These are phyloP conservation scores for Drosophila baimaii DNA, from an alignment of 1,140 invertebrate species.

Conservation along the genomic window DNA sequence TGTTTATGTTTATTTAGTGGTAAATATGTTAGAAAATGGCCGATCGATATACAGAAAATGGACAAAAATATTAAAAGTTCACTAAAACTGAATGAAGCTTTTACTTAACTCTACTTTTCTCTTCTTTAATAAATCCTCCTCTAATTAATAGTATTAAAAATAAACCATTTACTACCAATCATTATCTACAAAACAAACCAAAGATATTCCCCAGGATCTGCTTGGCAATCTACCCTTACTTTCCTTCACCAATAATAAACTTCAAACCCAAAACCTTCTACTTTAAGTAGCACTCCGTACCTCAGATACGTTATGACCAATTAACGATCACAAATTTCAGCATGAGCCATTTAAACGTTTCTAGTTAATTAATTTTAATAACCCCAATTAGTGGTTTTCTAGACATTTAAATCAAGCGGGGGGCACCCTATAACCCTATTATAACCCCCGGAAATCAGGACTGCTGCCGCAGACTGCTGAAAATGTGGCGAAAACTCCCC, in stretches of 20 bases:
- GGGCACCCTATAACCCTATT: constrained; percentile 9
- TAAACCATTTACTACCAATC: no score
- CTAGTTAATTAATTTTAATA: constrained; percentile 32
- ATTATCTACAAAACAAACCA: no score
- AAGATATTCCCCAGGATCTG: not conserved
- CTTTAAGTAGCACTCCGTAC: not conserved
- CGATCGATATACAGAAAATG: no score
- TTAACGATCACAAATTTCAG: constrained; percentile 19
- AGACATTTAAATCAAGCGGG: constrained; percentile 6
- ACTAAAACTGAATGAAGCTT: no score
- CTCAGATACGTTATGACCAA: constrained; percentile 13
- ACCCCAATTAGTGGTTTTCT: constrained; percentile 16
- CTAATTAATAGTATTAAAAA: no score
- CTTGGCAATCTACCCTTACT: not conserved
- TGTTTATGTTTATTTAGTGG: no score
- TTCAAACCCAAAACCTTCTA: not conserved
- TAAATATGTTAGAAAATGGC: no score
- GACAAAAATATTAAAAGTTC: no score
- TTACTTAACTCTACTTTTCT: no score
- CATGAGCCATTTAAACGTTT: constrained; percentile 9
- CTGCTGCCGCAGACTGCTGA: not conserved
- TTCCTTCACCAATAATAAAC: not conserved
- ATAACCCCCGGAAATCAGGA: constrained; percentile 4
- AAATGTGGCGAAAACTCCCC: constrained; percentile 5
- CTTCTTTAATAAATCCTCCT: no score